Evolutionary conservation across 2,113 vertebrate genomes (phyloP), one percentile per base, ranked within the genome.

Genomic region (Oreotrochilus melanogaster): DNA sequence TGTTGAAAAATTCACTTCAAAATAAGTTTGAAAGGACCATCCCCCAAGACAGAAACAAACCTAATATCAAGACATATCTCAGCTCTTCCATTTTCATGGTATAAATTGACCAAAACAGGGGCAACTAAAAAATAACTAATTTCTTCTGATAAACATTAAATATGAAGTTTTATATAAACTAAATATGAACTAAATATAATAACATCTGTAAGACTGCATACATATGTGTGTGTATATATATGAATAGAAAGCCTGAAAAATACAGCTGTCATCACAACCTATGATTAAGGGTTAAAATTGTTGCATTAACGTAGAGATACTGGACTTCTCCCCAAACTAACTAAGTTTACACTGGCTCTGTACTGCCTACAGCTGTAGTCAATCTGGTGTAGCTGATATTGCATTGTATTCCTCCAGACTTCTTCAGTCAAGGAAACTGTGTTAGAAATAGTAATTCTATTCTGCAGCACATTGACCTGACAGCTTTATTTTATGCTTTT

Each of bases 291-390:
- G 35, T 45, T 47, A 33, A 65, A 71, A 45, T 30, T 42, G 15
- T 35, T 57, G 16, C 22, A 7, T 35, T 69, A 62, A 30, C 17
- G 30, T 18, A 73, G n/a, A 73, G 78, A 30, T 58, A 67, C 18
- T 64, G 9, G 24, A 31, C 56, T 79, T 67, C 22, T 79, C 27
- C 39, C 27, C 9, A 48, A 66, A 75, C 14, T 31, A 8, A 12
- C 5, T 18, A 12, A 54, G n/a, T 57, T 67, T 53, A 31, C 10
- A 5, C 2, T 58, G 22, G 11, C 6, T 0, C 0, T 4, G 9
- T 66, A 23, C 8, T 48, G 51, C 28, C 10, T 54, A 11, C 22
- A 57, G 78, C 35, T 25, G 28, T 31, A 65, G 30, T 42, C 13
- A 30, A 2, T 14, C 19, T 60, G 48, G 8, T 7, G 16, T 53